Evolutionary conservation across 1,140 invertebrate species (phyloP).

Genomic region (Megathymus violae): DNA sequence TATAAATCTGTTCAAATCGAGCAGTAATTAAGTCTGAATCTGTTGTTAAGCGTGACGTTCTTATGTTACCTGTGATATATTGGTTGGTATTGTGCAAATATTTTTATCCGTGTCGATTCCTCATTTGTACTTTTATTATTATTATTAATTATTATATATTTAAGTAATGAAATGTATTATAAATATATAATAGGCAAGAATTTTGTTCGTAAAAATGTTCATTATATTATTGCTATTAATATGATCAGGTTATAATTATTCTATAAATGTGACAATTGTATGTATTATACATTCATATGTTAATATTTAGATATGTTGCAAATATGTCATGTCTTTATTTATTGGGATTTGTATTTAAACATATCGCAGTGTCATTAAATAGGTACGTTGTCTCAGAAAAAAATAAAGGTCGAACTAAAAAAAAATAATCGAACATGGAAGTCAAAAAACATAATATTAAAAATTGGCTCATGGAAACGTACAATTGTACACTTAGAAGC

Average conservation of each 20-base stretch:
- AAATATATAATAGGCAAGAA: constrained; percentile 3
- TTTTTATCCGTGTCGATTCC: neutral
- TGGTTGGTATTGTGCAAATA: constrained; percentile 15
- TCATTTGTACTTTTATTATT: constrained; percentile 19
- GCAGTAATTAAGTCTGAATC: constrained; percentile 22
- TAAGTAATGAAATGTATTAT: constrained; percentile 3
- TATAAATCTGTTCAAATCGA: no score
- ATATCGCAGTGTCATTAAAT: constrained; percentile 36
- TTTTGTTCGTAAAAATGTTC: neutral
- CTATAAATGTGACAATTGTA: constrained; percentile 2
- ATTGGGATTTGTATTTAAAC: constrained; percentile 17
- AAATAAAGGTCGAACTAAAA: no score
- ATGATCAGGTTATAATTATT: neutral
- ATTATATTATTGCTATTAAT: neutral
- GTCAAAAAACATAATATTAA: constrained; percentile 63
- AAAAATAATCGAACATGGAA: constrained; percentile 50
- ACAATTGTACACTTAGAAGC: no score
- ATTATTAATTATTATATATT: neutral
- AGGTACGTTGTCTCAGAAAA: constrained; percentile 44
- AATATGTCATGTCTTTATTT: constrained; percentile 39
- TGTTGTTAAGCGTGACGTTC: constrained; percentile 24
- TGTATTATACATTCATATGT: neutral
- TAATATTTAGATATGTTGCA: constrained; percentile 27
- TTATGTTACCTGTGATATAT: constrained; percentile 28
- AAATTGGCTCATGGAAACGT: no score